Evolutionary conservation across 2,888 invertebrate species (phyloP).

Genomic region (Choreutis nemorana): DNA sequence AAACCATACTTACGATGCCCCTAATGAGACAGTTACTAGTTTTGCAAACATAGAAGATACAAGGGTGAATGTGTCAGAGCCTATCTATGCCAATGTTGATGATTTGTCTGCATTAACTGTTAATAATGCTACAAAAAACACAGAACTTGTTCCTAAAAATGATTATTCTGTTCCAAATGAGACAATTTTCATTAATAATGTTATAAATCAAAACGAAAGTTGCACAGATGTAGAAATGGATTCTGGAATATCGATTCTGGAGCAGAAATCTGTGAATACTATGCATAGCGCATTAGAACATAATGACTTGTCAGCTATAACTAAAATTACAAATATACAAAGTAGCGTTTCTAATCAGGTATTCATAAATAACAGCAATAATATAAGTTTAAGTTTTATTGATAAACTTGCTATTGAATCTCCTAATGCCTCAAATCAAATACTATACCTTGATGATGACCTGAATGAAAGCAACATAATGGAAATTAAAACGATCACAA

Average conservation of each 20-base stretch:
- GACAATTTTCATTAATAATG: constrained; percentile 1
- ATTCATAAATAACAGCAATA: constrained; percentile 38
- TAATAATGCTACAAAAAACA: constrained; percentile 4
- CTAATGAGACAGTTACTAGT: constrained; percentile 6
- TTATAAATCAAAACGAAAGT: no score
- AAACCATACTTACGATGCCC: constrained; percentile 13
- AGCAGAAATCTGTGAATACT: constrained; percentile 29
- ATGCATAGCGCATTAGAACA: constrained; percentile 13
- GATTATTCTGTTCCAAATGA: no score
- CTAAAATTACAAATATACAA: constrained; percentile 34
- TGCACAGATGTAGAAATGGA: constrained; percentile 24
- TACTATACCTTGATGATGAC: constrained; percentile 53
- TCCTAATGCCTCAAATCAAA: constrained; percentile 41
- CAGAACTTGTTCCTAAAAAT: no score
- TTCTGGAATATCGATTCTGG: constrained; percentile 36
- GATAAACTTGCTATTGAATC: constrained; percentile 51
- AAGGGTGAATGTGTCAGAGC: constrained; percentile 17
- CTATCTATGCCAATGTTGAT: constrained; percentile 44
- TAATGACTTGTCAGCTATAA: constrained; percentile 18
- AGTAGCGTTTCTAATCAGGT: constrained; percentile 41
- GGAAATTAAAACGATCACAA: constrained; percentile 62
- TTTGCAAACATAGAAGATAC: constrained; percentile 5
- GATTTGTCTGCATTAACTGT: constrained; percentile 15
- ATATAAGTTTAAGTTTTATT: constrained; percentile 51
- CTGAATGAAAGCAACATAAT: constrained; percentile 62